Percentiles rank a stretch among this genome's conserved stretches.
Conservation (phyloP, 1,140 invertebrate genomes). For the Lycorma delicatula region DNA sequence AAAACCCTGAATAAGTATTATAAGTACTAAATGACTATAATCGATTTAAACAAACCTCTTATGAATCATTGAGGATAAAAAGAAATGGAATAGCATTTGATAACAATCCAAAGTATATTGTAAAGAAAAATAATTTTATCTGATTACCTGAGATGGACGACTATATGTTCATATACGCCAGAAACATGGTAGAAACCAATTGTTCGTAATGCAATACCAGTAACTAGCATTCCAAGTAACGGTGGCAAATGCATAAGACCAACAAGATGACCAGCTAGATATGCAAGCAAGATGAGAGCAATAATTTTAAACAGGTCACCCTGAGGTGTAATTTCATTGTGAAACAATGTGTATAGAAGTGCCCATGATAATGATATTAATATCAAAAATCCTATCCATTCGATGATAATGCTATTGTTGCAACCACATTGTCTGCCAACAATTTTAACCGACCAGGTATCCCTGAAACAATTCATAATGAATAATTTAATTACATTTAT, state of each 20-base stretch:
- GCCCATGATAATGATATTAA: constrained; percentile 4
- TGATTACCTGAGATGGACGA: constrained; percentile 26
- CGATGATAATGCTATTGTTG: neutral
- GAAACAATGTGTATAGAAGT: constrained; percentile 2
- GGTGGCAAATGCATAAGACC: constrained; percentile 22
- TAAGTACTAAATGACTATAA: neutral
- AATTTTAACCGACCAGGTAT: neutral
- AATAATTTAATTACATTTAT: too few relatives aligned
- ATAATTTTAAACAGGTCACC: constrained; percentile 26
- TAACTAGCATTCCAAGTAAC: constrained; percentile 30
- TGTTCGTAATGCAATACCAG: constrained; percentile 28
- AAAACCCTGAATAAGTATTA: neutral
- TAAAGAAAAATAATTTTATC: neutral
- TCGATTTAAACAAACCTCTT: neutral
- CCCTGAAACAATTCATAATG: too few relatives aligned
- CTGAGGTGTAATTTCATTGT: constrained; percentile 18
- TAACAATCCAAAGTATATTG: neutral
- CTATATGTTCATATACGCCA: constrained; percentile 23
- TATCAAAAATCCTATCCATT: neutral
- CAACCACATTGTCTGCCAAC: neutral
- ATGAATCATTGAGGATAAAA: neutral
- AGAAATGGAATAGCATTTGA: neutral
- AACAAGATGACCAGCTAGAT: constrained; percentile 20
- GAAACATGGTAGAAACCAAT: constrained; percentile 26
- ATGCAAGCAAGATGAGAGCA: constrained; percentile 23